Evolutionary conservation across 1,140 invertebrate genomes (phyloP).

Genomic region (Hylaeus volcanicus): DNA sequence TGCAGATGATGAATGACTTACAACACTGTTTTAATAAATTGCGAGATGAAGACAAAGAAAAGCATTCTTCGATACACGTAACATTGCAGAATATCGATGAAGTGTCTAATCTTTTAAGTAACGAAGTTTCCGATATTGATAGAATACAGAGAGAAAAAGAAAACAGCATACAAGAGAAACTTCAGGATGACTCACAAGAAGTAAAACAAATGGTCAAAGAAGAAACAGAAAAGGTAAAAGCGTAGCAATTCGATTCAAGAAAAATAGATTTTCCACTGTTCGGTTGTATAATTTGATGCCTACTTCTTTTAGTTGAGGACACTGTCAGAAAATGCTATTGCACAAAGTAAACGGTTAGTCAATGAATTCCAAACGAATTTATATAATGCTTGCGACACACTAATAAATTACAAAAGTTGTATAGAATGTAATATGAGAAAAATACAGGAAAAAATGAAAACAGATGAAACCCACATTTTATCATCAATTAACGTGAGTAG

Average conservation of each 20-base stretch:
- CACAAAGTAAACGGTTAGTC: constrained; percentile 59
- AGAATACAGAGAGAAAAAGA: constrained; percentile 49
- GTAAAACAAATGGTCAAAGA: constrained; percentile 64
- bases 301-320: constrained; percentile 25
- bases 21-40: constrained; percentile 62
- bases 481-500: constrained; percentile 40
- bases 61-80: constrained; percentile 48
- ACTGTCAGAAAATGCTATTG: constrained; percentile 55
- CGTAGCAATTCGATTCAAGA: neutral
- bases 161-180: constrained; percentile 59
- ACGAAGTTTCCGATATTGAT: constrained; percentile 44
- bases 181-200: constrained; percentile 55
- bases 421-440: constrained; percentile 56
- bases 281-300: neutral
- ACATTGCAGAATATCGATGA: constrained; percentile 58
- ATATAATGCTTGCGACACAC: constrained; percentile 57
- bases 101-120: constrained; percentile 55
- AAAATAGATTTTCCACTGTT: neutral
- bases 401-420: constrained; percentile 62
- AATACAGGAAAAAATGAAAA: constrained; percentile 62
- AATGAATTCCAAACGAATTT: constrained; percentile 68
- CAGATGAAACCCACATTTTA: constrained; percentile 52
- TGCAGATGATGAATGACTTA: constrained; percentile 67
- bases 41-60: constrained; percentile 53
- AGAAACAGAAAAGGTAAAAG: constrained; percentile 67